Percentiles rank a stretch among this genome's conserved stretches.
Conservation (phyloP, 1,140 invertebrate species). For the Leptopilina boulardi region DNA sequence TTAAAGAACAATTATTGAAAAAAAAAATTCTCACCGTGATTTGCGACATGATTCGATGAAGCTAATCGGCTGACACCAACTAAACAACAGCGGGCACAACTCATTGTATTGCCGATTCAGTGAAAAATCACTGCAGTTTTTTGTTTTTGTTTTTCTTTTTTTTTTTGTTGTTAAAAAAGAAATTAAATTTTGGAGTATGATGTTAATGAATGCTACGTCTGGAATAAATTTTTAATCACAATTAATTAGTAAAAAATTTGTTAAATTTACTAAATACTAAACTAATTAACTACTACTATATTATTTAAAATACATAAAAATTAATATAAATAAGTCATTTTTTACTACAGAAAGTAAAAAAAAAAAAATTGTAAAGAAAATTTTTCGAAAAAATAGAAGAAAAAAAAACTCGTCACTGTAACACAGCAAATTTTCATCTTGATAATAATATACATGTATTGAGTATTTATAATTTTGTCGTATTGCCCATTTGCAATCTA, state of each 20-base stretch:
- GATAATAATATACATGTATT: neutral
- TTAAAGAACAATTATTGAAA: no score
- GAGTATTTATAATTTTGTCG: neutral
- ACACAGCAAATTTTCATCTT: no score
- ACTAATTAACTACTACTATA: no score
- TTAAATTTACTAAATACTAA: no score
- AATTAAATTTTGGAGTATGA: neutral
- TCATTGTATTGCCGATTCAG: conserved; percentile 64
- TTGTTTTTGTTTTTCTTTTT: no score
- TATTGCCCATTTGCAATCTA: neutral
- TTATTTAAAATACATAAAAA: no score
- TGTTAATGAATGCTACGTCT: neutral
- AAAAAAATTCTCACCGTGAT: conserved; percentile 66
- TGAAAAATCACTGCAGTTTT: conserved; percentile 19
- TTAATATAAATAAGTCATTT: no score
- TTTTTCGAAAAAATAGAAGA: no score
- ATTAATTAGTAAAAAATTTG: neutral
- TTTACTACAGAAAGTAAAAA: no score
- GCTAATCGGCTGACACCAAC: conserved; percentile 70
- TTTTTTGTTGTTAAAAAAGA: neutral
- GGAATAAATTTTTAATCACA: neutral
- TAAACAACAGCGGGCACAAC: conserved; percentile 72
- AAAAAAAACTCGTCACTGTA: no score
- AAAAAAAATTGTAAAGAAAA: no score
- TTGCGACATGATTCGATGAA: conserved; percentile 69